Base-by-base conservation (phyloP, 2,888 invertebrate species). In the Tenodera sinensis region DNA sequence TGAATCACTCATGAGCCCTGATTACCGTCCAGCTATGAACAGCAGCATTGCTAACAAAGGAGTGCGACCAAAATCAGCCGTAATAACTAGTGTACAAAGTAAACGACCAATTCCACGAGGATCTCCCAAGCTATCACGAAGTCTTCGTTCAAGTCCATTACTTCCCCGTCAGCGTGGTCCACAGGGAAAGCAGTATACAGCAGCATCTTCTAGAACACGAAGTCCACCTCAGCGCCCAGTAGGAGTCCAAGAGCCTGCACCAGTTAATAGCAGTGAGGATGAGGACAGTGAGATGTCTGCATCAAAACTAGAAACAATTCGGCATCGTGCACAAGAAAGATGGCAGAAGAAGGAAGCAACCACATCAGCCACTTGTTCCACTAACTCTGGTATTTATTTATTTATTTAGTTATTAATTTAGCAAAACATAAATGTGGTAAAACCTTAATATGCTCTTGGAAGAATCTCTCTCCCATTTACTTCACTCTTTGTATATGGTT, bases 1-100 rank as follows among this genome's bases (percentile, higher is more conserved):
- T 0, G 98, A 98, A 93, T 97, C 97, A 0, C 94, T 98, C 2
- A 97, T 97, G 96, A 97, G 97, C 92, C 97, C 97, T 0, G 97
- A 97, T 92, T 96, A 96, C 92, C 95, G 93, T 82, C 94, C 94
- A 30, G 90, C 94, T 30, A 89, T 92, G 1, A 85, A 28, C 30
- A 34, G 82, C 34, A 83, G 87, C 15, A 82, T 87, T 15, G 42
- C 42, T 34, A 42, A 83, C 30, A 25, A 83, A 34, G 87, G 89
- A 20, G 20, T 88, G 25, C 87, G 89, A 25, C 89, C 88, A 83
- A 89, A 89, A 25, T 86, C 89, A 71, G 83, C 87, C 20, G n/a
- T 83, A 0, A 47, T 85, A 25, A 86, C 12, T 28, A 14, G 28
- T 54, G 28, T 28, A 25, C 85, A 82, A 81, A 84, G 54, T 20